A percentile compares a stretch with the other conserved stretches of the same genome.
Evolutionary conservation across 2,113 vertebrate species (phyloP).

Genomic region (Hyla sarda): DNA sequence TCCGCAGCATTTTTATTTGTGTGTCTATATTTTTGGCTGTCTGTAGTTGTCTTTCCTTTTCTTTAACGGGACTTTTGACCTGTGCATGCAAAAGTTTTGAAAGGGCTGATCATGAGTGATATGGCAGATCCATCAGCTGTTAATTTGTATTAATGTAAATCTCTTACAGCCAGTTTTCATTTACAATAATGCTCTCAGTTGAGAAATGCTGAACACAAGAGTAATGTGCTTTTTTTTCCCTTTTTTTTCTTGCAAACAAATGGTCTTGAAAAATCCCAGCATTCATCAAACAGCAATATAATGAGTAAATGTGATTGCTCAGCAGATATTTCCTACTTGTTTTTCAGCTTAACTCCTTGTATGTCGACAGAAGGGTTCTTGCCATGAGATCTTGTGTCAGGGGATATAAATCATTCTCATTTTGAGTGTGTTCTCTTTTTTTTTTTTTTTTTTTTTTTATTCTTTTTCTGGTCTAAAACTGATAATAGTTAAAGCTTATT

Average conservation of each 20-base stretch:
- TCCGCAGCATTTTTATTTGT: too few relatives aligned
- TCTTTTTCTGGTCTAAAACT: conserved; percentile 4
- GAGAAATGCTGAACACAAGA: conserved; percentile 49
- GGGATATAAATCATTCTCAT: background rate
- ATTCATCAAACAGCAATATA: conserved; percentile 55
- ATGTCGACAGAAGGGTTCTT: background rate
- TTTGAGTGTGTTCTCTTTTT: background rate
- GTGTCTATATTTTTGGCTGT: too few relatives aligned
- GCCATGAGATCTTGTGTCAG: background rate
- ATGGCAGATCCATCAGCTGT: conserved; percentile 27
- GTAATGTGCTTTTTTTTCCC: conserved; percentile 42
- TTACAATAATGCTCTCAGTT: conserved; percentile 50
- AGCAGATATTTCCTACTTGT: conserved; percentile 40
- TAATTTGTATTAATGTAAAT: conserved; percentile 56
- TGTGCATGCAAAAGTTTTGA: conserved; percentile 22
- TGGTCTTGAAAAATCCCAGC: conserved; percentile 53
- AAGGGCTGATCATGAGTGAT: conserved; percentile 27
- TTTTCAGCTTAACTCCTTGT: conserved; percentile 37
- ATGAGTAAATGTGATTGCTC: conserved; percentile 50
- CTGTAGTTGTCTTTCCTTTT: background rate
- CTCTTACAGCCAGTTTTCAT: conserved; percentile 50
- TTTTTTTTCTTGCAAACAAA: conserved; percentile 41
- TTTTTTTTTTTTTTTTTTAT: too few relatives aligned
- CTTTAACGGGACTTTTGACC: conserved; percentile 48
- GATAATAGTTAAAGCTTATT: conserved; percentile 20